phyloP scores from a whole-genome alignment of 2,797 vertebrate species.

The Danio choprae region DNA sequence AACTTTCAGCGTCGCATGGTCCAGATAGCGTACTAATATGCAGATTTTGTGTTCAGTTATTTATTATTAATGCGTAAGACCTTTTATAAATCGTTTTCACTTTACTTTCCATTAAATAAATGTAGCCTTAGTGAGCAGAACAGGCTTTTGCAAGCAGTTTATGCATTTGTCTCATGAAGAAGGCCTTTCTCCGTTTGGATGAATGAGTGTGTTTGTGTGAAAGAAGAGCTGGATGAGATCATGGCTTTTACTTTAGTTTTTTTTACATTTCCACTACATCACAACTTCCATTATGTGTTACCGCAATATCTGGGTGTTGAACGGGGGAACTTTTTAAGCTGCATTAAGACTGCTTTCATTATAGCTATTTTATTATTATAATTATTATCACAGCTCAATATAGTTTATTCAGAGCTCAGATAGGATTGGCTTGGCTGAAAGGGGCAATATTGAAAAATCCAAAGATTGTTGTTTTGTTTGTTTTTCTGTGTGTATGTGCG shows the following conservation, averaged over 20 bases:
- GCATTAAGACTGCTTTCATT: conserved; percentile 76
- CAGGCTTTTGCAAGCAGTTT: conserved; percentile 6
- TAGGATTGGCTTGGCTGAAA: conserved; percentile 71
- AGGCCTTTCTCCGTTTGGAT: conserved; percentile 37
- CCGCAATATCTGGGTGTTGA: conserved; percentile 70
- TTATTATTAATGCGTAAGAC: too few species aligned
- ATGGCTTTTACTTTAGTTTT: conserved; percentile 60
- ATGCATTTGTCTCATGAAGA: conserved; percentile 57
- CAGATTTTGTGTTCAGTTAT: too few species aligned
- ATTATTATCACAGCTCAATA: conserved; percentile 72
- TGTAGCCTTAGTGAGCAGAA: too few species aligned
- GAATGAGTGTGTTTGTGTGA: conserved; percentile 49
- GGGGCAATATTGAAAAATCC: conserved; percentile 84
- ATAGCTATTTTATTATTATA: conserved; percentile 75
- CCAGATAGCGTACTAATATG: too few species aligned
- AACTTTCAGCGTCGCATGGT: too few species aligned
- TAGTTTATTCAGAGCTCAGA: conserved; percentile 72
- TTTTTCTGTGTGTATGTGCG: conserved; percentile 24
- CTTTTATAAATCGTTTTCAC: too few species aligned
- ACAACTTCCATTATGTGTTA: conserved; percentile 70
- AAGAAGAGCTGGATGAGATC: conserved; percentile 16
- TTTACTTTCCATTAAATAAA: too few species aligned
- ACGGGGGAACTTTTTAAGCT: conserved; percentile 50
- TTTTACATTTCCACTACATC: conserved; percentile 68
- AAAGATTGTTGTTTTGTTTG: conserved; percentile 78